phyloP scores from a whole-genome alignment of 2,888 invertebrate species.

The Fissipunctia ypsillon region DNA sequence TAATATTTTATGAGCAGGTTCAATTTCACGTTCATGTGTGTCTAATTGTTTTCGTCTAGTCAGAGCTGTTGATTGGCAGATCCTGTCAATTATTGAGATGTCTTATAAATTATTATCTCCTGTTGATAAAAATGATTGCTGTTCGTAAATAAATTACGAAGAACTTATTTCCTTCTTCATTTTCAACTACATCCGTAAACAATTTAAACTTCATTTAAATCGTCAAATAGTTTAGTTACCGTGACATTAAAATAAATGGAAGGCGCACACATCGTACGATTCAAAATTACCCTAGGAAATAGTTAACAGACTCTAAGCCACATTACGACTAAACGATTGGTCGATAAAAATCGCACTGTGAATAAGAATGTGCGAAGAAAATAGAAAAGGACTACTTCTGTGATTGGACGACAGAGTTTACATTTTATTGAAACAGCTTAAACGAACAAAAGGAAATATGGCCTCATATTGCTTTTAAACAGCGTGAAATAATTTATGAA shows the following conservation, averaged over 20 bases:
- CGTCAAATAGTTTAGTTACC: constrained; percentile 4
- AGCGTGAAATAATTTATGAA: constrained; percentile 49
- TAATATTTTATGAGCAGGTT: constrained; percentile 18
- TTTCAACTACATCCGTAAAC: constrained; percentile 2
- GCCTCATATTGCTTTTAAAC: constrained; percentile 28
- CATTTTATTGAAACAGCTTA: constrained; percentile 36
- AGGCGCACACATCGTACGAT: constrained; percentile 22
- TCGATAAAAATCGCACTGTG: constrained; percentile 44
- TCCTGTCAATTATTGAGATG: constrained; percentile 1
- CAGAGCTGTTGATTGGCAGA: background rate
- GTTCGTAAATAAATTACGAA: constrained; percentile 1
- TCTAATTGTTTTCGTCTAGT: constrained; percentile 13
- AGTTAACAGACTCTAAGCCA: constrained; percentile 14
- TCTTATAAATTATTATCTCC: background rate
- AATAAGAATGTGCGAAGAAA: constrained; percentile 30
- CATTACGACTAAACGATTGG: constrained; percentile 40
- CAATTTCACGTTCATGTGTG: constrained; percentile 23
- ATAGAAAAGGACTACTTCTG: constrained; percentile 19
- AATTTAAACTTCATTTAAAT: constrained; percentile 23
- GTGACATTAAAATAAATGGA: constrained; percentile 25
- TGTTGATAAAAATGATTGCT: background rate
- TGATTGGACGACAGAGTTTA: constrained; percentile 24
- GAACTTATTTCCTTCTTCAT: background rate
- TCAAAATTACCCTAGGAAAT: constrained; percentile 47
- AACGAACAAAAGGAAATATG: constrained; percentile 36